Evolutionary conservation across 1,140 invertebrate genomes (phyloP), one percentile per base, ranked within the genome.

Genomic region (Neelides sp.): DNA sequence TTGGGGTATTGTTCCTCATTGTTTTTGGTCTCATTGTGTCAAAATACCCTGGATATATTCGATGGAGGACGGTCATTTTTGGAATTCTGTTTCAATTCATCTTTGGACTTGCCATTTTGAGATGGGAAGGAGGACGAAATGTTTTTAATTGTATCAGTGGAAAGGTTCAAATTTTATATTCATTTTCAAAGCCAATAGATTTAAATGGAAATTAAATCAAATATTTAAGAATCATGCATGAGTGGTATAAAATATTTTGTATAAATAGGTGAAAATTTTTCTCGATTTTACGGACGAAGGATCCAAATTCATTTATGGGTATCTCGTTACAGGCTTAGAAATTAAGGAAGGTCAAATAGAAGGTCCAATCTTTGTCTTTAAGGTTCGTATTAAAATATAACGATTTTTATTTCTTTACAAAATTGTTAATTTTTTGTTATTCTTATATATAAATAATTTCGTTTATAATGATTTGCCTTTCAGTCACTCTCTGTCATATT

Each of bases 11-110:
- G n/a, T 61, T 73, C 7, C 70, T 82, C 12, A 40, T 71, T 5
- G 4, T 64, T 23, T 19, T 66, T 32, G 67, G 68, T 22, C 65
- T 65, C 22, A 48, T 80, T 26, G 76, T 80, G 62, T 79, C 80
- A 1, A 71, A 76, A 52, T 63, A 78, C 60, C 79, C 78, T 2
- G 64, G 69, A 4, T 64, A 69, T 57, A 71, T 75, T 2, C 70
- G 73, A 32, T 93, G 87, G 88, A 71, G 76, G 17, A 78, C 79
- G 1, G 82, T 95, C 0, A 61, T 82, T 13, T 81, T 77, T 64
- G 92, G 91, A 0, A 64, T 94, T 2, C 70, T 78, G 0, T 66
- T 94, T 7, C 93, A 98, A 71, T 88, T 95, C 62, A 39, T 79
- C 1, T 78, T 97, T 51, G 93, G 86, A 0, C 58, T 96, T 1